Evolutionary conservation across 2,113 vertebrate species (phyloP).

Genomic region (Trematomus loennbergii): DNA sequence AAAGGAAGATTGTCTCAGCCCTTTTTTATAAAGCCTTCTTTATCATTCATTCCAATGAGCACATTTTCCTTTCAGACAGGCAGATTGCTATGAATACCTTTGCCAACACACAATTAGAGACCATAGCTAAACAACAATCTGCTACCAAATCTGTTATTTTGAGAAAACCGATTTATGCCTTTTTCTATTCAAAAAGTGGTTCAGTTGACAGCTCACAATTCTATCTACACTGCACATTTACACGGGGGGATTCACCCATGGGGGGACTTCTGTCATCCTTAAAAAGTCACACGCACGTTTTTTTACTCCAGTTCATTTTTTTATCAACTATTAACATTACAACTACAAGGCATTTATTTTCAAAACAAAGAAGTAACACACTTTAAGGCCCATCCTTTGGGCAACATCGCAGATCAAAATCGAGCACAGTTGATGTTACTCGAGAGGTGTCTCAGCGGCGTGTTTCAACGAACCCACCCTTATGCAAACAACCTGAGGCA

Average conservation of each 20-base stretch:
- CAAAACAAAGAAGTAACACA: slow-evolving; percentile 23
- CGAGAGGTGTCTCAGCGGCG: slow-evolving; percentile 52
- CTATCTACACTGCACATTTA: background rate
- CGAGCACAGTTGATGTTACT: slow-evolving; percentile 54
- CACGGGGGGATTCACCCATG: background rate
- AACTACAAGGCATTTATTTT: background rate
- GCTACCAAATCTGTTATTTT: slow-evolving; percentile 40
- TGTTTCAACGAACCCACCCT: slow-evolving; percentile 57
- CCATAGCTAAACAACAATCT: slow-evolving; percentile 31
- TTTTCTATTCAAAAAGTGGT: slow-evolving; percentile 14
- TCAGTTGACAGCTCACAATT: background rate
- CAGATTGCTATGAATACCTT: slow-evolving; percentile 12
- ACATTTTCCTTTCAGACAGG: slow-evolving; percentile 34
- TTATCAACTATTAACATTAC: slow-evolving; percentile 11
- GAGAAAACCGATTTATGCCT: slow-evolving; percentile 22
- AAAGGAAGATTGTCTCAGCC: slow-evolving; percentile 6
- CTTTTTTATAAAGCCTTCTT: background rate
- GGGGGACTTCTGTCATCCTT: slow-evolving; percentile 11
- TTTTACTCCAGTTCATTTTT: background rate
- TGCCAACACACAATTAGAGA: slow-evolving; percentile 9
- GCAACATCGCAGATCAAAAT: slow-evolving; percentile 54
- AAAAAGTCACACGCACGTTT: slow-evolving; percentile 2
- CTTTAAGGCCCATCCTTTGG: slow-evolving; percentile 43
- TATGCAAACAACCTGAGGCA: slow-evolving; percentile 69
- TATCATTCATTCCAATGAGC: slow-evolving; percentile 5